A percentile compares a stretch with the other conserved stretches of the same genome.
These are phyloP conservation scores for Keiferia lycopersicella DNA, from an alignment of 2,888 invertebrate genomes.

Conservation along the genomic window DNA sequence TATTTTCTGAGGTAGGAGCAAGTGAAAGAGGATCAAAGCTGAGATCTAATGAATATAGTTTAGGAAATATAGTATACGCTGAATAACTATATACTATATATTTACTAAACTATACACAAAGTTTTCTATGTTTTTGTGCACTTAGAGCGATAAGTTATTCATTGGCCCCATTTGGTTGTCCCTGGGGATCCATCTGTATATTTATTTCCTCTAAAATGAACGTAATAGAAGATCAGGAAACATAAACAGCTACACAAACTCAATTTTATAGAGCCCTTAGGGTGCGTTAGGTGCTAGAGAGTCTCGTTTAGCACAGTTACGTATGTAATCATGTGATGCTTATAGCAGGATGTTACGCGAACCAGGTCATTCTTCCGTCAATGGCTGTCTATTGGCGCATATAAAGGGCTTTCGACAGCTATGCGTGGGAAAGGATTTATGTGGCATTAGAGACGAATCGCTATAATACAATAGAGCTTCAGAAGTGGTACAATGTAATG, in stretches of 20 bases:
- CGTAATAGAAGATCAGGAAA: constrained; percentile 12
- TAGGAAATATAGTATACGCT: too few species aligned
- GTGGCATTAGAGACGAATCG: background rate
- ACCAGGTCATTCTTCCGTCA: constrained; percentile 12
- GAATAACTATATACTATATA: too few species aligned
- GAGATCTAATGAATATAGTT: too few species aligned
- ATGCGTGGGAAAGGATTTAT: constrained; percentile 1
- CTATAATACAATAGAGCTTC: background rate
- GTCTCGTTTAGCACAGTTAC: constrained; percentile 1
- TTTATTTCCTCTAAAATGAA: too few species aligned
- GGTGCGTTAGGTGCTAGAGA: background rate
- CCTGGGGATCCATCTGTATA: too few species aligned
- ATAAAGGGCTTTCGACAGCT: constrained; percentile 10
- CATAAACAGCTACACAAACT: background rate
- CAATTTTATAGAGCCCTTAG: constrained; percentile 14
- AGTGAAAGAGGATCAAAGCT: too few species aligned
- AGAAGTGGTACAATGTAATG: background rate
- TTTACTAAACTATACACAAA: too few species aligned
- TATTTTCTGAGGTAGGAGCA: too few species aligned
- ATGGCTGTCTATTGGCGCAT: constrained; percentile 6
- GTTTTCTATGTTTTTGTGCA: too few species aligned
- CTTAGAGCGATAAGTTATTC: too few species aligned
- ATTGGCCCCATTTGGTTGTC: too few species aligned
- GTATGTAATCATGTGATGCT: constrained; percentile 5
- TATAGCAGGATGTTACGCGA: constrained; percentile 18